Base-by-base conservation (phyloP, 2,113 vertebrate species). In the Nycticorax nycticorax region DNA sequence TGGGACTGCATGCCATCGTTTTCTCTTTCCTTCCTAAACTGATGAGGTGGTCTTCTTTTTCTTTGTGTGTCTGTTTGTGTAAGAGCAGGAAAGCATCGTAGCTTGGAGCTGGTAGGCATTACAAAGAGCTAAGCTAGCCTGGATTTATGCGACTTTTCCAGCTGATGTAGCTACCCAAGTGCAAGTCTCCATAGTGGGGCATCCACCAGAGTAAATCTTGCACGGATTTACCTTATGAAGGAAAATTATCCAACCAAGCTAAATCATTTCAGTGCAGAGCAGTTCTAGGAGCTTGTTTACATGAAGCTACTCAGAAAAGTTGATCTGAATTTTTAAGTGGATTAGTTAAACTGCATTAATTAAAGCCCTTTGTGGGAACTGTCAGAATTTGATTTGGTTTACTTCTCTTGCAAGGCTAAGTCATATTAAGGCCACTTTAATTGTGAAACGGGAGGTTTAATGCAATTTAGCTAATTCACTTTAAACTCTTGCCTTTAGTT, bases 311-410 rank as follows among this genome's bases (percentile, higher is more conserved):
- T 89, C 62, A 53, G 91, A 95, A 96, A 96, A 91, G 96, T 91
- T 96, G 88, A 96, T 95, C 85, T 76, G 71, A 90, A 95, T 90
- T 94, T 95, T 88, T 93, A 93, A 97, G 53, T 82, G 59, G 88
- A 96, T 96, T 94, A 93, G 89, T 91, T 83, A 93, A 94, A 95
- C 77, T 82, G 73, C 87, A 79, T 94, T 96, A 93, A 97, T 97
- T 95, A 94, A 92, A 96, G 73, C 56, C 84, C 69, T 91, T 87
- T 93, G 84, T 95, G 89, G 43, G 35, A 91, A 88, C 87, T 79
- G 77, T 89, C 92, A 89, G 60, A 94, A 94, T 91, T 96, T 97
- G 73, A 96, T 96, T 96, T 93, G 89, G 43, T 85, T 97, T 94
- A 94, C 95, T 85, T 85, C 71, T 93, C 13, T 96, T 97, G 78